Evolutionary conservation across 2,113 vertebrate species (phyloP), one percentile per base, ranked within the genome.

Genomic region (Vulpes lagopus): DNA sequence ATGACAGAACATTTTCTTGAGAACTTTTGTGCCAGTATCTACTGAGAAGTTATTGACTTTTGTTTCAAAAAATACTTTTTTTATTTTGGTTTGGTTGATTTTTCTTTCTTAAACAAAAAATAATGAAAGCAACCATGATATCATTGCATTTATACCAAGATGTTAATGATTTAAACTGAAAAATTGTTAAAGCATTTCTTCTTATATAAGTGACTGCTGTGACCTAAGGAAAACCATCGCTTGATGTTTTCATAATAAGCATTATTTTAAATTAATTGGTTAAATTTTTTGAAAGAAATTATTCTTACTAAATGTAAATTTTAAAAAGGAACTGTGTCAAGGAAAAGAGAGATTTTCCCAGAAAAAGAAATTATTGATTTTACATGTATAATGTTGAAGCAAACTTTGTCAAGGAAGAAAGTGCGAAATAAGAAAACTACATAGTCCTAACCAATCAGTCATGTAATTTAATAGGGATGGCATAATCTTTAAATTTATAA

Each of bases 101-200:
- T 90, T 43, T 38, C 11, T 82, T 67, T 11, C 16, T 53, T 83
- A 90, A 82, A 82, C 91, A 67, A 94, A 94, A 89, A 55, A 25
- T 51, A 32, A 53, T 62, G 59, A 73, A 92, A 78, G 2, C 10
- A 91, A 67, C 10, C 4, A 51, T 83, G 25, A 81, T 62, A 74
- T 43, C 53, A 49, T 81, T 87, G 0, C 49, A 67, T 69, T 25
- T 87, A 43, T 78, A 71, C 4, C 43, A 91, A 83, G 16, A 0
- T 91, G 76, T 96, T 57, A 82, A 38, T 64, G 30, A 87, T 83
- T 51, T 88, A 92, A 53, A 57, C 3, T 51, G 57, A 64, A 94
- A 96, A 64, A 43, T 62, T 67, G 51, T 51, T 23, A 65, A 88
- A 11, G 0, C 1, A 88, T 91, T 93, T 93, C 8, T 7, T 43